These are phyloP conservation scores for Microchirus variegatus DNA, from an alignment of 2,797 vertebrate species.

Conservation along the genomic window DNA sequence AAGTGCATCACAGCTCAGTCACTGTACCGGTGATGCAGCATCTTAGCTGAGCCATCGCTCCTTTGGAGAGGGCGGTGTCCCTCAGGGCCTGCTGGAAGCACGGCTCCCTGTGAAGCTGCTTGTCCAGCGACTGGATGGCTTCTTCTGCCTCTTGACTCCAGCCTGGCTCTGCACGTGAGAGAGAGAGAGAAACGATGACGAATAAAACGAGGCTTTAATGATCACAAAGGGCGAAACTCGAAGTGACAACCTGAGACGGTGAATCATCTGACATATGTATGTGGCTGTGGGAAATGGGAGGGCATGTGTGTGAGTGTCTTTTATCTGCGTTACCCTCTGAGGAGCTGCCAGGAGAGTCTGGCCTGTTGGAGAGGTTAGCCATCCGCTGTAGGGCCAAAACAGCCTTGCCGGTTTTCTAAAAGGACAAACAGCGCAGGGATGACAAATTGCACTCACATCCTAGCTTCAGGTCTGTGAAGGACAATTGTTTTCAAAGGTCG, in stretches of 20 bases:
- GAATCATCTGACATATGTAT: conserved; percentile 62
- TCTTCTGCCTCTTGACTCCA: conserved; percentile 78
- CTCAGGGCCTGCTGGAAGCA: conserved; percentile 64
- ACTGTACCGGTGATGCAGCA: conserved; percentile 79
- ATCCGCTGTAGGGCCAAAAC: conserved; percentile 87
- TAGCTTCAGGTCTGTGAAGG: conserved; percentile 16
- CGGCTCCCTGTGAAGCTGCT: conserved; percentile 70
- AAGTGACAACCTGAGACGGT: conserved; percentile 68
- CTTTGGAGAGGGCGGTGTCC: conserved; percentile 68
- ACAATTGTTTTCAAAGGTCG: conserved; percentile 41
- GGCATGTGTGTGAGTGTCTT: conserved; percentile 3
- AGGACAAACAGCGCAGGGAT: conserved; percentile 50
- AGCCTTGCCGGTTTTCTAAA: conserved; percentile 85
- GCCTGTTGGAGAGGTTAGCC: conserved; percentile 78
- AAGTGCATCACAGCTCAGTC: conserved; percentile 18
- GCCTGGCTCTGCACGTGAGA: conserved; percentile 66
- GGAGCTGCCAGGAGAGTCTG: conserved; percentile 68
- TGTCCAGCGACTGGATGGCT: conserved; percentile 77
- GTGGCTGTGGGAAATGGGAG: conserved; percentile 39
- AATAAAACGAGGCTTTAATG: conserved; percentile 49
- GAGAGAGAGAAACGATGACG: neutral
- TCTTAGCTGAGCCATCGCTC: conserved; percentile 66
- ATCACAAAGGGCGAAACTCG: conserved; percentile 67
- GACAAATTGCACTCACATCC: conserved; percentile 35
- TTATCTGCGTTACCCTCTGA: conserved; percentile 72